Evolutionary conservation across 92 coral and sea anemone species (phyloP).

Genomic region (Porites rus): DNA sequence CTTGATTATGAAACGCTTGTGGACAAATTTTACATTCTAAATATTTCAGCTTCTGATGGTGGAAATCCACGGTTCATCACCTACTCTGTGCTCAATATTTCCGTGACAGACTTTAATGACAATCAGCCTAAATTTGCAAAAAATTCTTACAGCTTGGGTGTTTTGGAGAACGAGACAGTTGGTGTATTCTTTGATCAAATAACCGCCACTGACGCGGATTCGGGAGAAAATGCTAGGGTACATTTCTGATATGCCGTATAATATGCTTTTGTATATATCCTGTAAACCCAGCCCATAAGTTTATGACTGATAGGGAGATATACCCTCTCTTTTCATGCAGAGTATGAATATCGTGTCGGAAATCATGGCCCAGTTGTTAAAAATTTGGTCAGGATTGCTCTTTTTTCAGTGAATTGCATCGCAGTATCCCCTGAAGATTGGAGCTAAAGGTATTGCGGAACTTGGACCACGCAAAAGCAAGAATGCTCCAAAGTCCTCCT

Average conservation of each 20-base stretch:
- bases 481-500: no score
- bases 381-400: no score
- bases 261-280: neutral
- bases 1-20: slow-evolving; percentile 88
- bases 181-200: slow-evolving; percentile 60
- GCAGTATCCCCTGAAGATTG: no score
- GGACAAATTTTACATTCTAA: slow-evolving; percentile 79
- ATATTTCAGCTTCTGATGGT: slow-evolving; percentile 86
- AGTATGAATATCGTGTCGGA: no score
- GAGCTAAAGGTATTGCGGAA: no score
- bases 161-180: slow-evolving; percentile 70
- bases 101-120: slow-evolving; percentile 92
- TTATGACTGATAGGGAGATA: neutral
- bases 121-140: slow-evolving; percentile 81
- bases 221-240: slow-evolving; percentile 79
- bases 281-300: neutral
- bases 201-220: slow-evolving; percentile 79
- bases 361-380: no score
- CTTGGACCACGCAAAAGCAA: no score
- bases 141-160: slow-evolving; percentile 64
- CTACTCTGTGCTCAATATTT: slow-evolving; percentile 69
- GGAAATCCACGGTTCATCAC: slow-evolving; percentile 79
- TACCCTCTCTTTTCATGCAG: no score
- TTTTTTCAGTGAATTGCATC: no score
- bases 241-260: neutral